Base-by-base conservation (phyloP, 2,113 vertebrate genomes). In the Myodes glareolus region DNA sequence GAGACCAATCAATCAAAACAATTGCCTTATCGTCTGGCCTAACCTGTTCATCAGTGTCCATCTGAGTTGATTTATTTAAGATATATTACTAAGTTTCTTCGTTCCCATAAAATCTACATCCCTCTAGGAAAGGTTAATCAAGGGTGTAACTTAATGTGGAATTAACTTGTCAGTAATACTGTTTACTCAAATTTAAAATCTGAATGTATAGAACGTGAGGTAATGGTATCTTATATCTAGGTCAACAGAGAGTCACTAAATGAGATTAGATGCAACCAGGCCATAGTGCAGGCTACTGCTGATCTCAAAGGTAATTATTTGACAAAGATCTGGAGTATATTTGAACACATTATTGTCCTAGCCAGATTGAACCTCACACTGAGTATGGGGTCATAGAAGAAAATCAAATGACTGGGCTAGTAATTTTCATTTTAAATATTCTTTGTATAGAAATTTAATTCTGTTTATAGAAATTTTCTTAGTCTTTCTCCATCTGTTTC, bases 401-500 rank as follows among this genome's bases (percentile, higher is more conserved):
- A 25, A 10, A 68, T 39, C 25, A 81, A 91, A 45, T 73, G 31
- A 2, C 0, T 72, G 36, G 8, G 21, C 42, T 17, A 78, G 10
- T 42, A 94, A 86, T 4, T 94, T 73, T 87, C 73, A 91, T 85
- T 7, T 67, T 70, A 94, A 89, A 6, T 89, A 88, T 1, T 91
- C 19, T 75, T 33, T 52, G 29, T 23, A 1, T 55, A 94, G 25
- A 91, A 89, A 93, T 91, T 84, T 86, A 89, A 58, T 58, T 58
- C 58, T 58, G 17, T 58, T 7, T 23, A 91, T 36, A 65, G 63
- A 65, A 12, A 68, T 13, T 92, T 90, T 84, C 33, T 89, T 11
- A 39, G 65, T 80, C 90, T 96, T 93, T 11, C 50, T 61, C 88
- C 47, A 84, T 94, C 67, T 95, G 58, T 39, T 90, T 92, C 63